Conservation (phyloP, 1,140 invertebrate species). For the Antheraea mylitta region DNA sequence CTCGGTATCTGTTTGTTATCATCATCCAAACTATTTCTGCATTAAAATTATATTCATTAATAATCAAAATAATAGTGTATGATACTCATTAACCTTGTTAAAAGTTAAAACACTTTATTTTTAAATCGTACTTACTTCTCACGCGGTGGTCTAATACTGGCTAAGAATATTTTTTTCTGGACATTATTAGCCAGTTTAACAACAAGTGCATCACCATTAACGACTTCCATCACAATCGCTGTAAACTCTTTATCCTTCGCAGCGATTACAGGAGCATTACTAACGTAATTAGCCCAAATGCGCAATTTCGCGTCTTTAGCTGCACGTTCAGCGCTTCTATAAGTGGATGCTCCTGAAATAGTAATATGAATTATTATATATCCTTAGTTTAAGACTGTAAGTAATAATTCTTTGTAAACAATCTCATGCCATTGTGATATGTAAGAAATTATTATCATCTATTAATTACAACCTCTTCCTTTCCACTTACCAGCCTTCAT, state of each 20-base stretch:
- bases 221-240: constrained; percentile 94
- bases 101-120: not conserved
- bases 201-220: constrained; percentile 95
- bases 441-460: not conserved
- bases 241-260: constrained; percentile 92
- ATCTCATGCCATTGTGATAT: not conserved
- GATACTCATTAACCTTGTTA: too few species aligned
- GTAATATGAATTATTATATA: not conserved
- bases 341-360: constrained; percentile 85
- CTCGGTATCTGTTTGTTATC: constrained; percentile 82
- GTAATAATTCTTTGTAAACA: not conserved
- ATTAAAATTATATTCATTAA: constrained; percentile 1
- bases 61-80: too few species aligned
- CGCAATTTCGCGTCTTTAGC: constrained; percentile 94
- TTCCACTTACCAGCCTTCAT: constrained; percentile 84
- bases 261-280: constrained; percentile 82
- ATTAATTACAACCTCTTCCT: not conserved
- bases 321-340: constrained; percentile 89
- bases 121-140: constrained; percentile 71
- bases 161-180: constrained; percentile 96
- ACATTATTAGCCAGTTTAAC: constrained; percentile 89
- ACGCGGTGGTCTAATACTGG: constrained; percentile 96
- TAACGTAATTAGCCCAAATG: constrained; percentile 93
- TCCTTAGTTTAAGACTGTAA: not conserved
- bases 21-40: constrained; percentile 73